Evolutionary conservation across 2,888 invertebrate species (phyloP), one percentile per base, ranked within the genome.

Genomic region (Lithodes maja): DNA sequence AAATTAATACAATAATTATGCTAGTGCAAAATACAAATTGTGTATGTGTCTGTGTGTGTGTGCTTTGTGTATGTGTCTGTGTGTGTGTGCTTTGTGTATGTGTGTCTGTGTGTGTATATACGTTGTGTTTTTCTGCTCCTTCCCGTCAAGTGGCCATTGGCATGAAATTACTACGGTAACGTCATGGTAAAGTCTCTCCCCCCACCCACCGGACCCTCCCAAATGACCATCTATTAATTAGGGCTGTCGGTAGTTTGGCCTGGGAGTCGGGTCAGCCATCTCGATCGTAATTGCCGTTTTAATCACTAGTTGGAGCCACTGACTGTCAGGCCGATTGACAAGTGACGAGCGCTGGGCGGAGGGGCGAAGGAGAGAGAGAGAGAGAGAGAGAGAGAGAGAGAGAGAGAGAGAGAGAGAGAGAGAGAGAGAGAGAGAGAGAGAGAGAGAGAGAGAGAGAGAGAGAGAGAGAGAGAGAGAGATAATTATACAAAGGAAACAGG

Each of bases 211-310:
- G 33, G 33, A 54, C 82, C 87, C 87, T 69, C 83, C 78, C 77
- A 83, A 87, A 87, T 83, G 87, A 87, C 78, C 87, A 33, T 33
- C 87, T 77, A 87, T 87, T 87, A 87, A 87, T 87, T 87, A 87
- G 83, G 75, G 49, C 87, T 83, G 78, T 69, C 83, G 83, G 87
- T 83, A 87, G 82, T 87, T 87, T 75, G 83, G 83, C 68, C 55
- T 61, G 68, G 68, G 68, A 61, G 68, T 61, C 77, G 78, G 87
- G 87, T 87, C 87, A 82, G 83, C 87, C 82, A 87, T 87, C 87
- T 87, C 81, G 82, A 87, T 82, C 77, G 87, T 87, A 87, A 87
- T 87, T 87, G 87, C 87, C 83, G 83, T 83, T 83, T 83, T 87
- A 87, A 87, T 87, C 83, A 87, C 87, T 50, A 83, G 87, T 87